phyloP scores from a whole-genome alignment of 2,113 vertebrate genomes.

The Carettochelys insculpta region DNA sequence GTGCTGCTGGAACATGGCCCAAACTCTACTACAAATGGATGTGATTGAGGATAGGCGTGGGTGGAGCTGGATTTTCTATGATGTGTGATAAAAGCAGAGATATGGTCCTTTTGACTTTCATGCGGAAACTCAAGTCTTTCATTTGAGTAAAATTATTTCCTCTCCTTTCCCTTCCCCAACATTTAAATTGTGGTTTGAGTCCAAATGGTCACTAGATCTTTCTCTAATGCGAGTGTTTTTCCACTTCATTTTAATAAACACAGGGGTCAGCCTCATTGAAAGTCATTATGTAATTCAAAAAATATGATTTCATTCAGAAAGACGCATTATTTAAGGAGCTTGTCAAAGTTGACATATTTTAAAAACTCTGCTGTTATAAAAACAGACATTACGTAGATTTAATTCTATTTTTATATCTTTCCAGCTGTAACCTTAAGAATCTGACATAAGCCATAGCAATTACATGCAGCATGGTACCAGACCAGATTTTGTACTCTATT shows the following conservation, averaged over 20 bases:
- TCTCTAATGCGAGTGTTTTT: not conserved
- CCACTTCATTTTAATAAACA: not conserved
- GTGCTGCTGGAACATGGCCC: not conserved
- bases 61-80: not conserved
- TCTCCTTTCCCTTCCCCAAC: not conserved
- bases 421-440: constrained; percentile 15
- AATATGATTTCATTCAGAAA: constrained; percentile 48
- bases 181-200: not conserved
- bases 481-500: constrained; percentile 36
- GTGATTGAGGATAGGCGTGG: not conserved
- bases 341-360: constrained; percentile 1
- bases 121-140: not conserved
- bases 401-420: constrained; percentile 39
- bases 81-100: not conserved
- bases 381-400: constrained; percentile 40
- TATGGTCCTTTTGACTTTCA: not conserved
- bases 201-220: not conserved
- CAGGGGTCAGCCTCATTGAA: constrained; percentile 1
- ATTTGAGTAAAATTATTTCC: not conserved
- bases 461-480: constrained; percentile 20
- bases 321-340: not conserved
- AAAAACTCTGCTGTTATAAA: constrained; percentile 24
- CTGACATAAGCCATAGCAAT: constrained; percentile 51
- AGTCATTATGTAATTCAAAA: constrained; percentile 28
- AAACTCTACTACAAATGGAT: rapidly evolving